Conservation (phyloP, 2,797 vertebrate species). For the Sparidentex hasta region DNA sequence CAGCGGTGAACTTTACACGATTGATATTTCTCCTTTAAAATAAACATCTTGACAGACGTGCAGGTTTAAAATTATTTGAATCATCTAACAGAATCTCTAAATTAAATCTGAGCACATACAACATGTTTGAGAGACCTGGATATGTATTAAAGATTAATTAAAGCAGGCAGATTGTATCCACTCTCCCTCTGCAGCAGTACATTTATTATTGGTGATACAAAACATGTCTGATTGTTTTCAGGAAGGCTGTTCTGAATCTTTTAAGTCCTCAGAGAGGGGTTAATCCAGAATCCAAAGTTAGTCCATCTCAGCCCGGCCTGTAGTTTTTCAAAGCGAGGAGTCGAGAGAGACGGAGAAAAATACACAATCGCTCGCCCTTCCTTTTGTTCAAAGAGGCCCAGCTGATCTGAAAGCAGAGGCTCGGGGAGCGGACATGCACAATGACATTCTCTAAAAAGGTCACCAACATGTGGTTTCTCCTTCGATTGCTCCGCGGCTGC, state of each 20-base stretch:
- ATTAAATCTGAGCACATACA: neutral
- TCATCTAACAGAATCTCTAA: neutral
- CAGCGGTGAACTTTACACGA: neutral
- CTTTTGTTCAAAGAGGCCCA: slow-evolving; percentile 21
- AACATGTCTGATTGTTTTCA: neutral
- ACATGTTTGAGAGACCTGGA: neutral
- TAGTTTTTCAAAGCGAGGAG: neutral
- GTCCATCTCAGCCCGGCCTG: no score
- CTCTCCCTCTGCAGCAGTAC: slow-evolving; percentile 1
- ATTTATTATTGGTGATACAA: slow-evolving; percentile 18
- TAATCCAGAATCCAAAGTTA: no score
- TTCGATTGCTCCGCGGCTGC: slow-evolving; percentile 44
- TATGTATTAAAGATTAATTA: slow-evolving; percentile 1
- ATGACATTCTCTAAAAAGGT: slow-evolving; percentile 76
- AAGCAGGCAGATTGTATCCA: neutral
- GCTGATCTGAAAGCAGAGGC: slow-evolving; percentile 33
- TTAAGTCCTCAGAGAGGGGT: slow-evolving; percentile 12
- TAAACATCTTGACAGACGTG: neutral
- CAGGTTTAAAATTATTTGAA: neutral
- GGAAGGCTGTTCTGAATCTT: slow-evolving; percentile 8
- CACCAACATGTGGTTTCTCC: slow-evolving; percentile 58
- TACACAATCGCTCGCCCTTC: neutral
- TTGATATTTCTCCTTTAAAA: neutral
- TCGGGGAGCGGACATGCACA: slow-evolving; percentile 20
- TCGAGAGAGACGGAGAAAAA: slow-evolving; percentile 6